These are phyloP conservation scores for Eublepharis macularius DNA, from an alignment of 2,113 vertebrate species.

Conservation along the genomic window DNA sequence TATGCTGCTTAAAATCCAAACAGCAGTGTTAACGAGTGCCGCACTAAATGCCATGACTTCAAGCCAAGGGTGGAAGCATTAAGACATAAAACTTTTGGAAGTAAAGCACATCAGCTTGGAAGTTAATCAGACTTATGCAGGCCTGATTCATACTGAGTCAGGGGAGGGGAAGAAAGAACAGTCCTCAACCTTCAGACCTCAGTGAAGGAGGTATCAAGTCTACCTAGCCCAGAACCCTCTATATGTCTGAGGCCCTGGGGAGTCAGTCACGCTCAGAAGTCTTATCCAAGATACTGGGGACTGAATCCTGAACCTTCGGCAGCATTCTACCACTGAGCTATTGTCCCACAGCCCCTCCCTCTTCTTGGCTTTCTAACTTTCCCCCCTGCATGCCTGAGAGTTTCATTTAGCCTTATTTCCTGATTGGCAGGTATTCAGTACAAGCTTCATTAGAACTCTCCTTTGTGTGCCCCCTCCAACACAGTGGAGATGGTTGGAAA, in stretches of 20 bases:
- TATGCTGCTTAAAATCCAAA: neutral
- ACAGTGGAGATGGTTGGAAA: no score
- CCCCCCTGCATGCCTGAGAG: no score
- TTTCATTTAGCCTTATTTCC: no score
- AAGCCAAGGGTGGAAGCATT: neutral
- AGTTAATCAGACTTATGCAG: neutral
- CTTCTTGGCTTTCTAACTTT: neutral
- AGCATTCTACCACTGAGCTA: neutral
- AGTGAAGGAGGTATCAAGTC: no score
- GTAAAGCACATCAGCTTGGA: no score
- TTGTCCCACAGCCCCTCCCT: neutral
- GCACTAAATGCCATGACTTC: neutral
- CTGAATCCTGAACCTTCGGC: neutral
- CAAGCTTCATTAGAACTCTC: neutral
- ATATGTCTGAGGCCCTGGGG: no score
- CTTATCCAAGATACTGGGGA: no score
- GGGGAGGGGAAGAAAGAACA: no score
- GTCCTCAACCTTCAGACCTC: no score
- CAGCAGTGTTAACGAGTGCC: neutral
- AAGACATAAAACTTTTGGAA: neutral
- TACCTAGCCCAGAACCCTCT: no score
- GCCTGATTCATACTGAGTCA: neutral
- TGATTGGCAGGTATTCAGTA: neutral
- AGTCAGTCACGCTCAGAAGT: no score
- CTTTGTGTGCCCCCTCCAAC: no score